Percentiles rank a stretch among this genome's conserved stretches.
Conservation (phyloP, 2,888 invertebrate species). For the Athetis lepigone region DNA sequence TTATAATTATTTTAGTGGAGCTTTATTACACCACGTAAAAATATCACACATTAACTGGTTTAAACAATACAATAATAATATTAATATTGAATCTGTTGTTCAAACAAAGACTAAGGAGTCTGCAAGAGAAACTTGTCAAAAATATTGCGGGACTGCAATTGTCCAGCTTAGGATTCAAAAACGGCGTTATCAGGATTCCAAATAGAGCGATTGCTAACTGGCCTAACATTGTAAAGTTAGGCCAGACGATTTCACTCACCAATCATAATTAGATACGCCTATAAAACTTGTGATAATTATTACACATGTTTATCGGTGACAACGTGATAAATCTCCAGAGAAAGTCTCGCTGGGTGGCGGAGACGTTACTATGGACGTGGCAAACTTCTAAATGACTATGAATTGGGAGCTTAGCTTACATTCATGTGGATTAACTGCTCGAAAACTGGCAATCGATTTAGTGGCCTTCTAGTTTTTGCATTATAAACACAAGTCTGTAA, state of each 20-base stretch:
- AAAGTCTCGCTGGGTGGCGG: constrained; percentile 35
- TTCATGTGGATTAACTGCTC: constrained; percentile 19
- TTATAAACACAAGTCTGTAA: neutral
- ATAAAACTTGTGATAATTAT: constrained; percentile 45
- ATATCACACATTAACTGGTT: neutral
- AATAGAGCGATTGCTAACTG: no score
- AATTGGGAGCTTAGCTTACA: constrained; percentile 34
- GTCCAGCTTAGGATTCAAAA: neutral
- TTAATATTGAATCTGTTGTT: no score
- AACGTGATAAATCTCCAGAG: constrained; percentile 39
- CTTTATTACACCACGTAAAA: neutral
- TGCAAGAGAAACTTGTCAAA: neutral
- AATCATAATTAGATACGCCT: constrained; percentile 17
- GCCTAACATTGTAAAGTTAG: neutral
- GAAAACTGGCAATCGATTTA: neutral
- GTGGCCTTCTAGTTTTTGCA: neutral
- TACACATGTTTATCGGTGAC: constrained; percentile 39
- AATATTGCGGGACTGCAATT: neutral
- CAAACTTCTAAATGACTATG: constrained; percentile 40
- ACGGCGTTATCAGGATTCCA: no score
- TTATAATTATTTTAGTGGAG: neutral
- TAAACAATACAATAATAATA: neutral
- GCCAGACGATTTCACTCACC: constrained; percentile 1
- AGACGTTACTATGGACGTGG: constrained; percentile 8
- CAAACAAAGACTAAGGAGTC: neutral